Evolutionary conservation across 2,797 vertebrate genomes (phyloP), one percentile per base, ranked within the genome.

Genomic region (Pteronotus mesoamericanus): DNA sequence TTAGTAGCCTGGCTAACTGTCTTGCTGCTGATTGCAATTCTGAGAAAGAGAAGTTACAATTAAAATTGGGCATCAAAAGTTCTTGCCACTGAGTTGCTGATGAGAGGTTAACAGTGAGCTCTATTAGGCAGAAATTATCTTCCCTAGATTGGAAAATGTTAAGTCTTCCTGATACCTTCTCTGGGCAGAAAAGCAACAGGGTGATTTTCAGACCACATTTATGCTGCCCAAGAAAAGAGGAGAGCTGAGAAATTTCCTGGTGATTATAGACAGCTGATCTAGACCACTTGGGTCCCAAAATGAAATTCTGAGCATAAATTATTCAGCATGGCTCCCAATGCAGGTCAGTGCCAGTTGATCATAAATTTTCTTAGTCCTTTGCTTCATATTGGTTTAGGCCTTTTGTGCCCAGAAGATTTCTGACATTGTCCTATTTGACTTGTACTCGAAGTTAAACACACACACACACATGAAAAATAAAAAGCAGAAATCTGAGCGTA

Each of bases 301-400:
- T 87, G 75, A 95, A 94, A 92, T 85, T 94, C 34, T 39, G 83
- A 77, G 24, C 21, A 9, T 94, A 53, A 93, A 91, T 96, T 96
- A 95, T 95, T 98, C 87, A 97, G 39, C 87, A 51, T 0, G 0
- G 10, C 6, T 82, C 57, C 82, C 69, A 82, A 6, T 66, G 24
- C 10, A 71, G 79, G 74, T 86, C 86, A 69, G 26, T 72, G 77
- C 57, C n/a, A 18, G 61, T 46, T 89, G 75, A 94, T 61, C 46
- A 71, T 9, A 14, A 78, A 91, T 94, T 96, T 97, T 75, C 79
- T 95, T 77, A 94, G 72, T 24, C 48, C n/a, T 72, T 91, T 85
- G 86, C 21, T 92, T 96, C 59, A 53, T 93, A 83, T 85, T 96
- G 68, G 88, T 78, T 94, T 88, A 89, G 78, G 78, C 61, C 77